A percentile compares a stretch with the other conserved stretches of the same genome.
phyloP scores from a whole-genome alignment of 2,888 invertebrate genomes.

The Ophion ellenae region DNA sequence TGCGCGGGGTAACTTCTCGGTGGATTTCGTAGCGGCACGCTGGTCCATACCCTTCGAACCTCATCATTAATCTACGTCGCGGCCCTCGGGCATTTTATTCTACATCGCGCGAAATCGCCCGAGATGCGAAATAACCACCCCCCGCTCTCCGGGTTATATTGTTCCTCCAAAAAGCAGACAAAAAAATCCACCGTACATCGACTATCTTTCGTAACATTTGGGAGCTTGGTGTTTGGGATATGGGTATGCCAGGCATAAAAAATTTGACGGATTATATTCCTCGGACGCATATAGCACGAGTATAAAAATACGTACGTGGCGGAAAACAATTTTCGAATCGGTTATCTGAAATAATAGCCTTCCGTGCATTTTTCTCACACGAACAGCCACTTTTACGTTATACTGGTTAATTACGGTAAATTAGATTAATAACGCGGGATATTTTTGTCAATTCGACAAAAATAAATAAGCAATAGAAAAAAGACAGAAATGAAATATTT shows the following conservation, averaged over 20 bases:
- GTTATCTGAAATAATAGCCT: neutral
- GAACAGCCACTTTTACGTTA: too few species aligned
- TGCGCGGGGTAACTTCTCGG: neutral
- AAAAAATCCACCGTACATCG: neutral
- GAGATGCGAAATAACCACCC: slow-evolving; percentile 15
- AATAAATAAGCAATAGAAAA: too few species aligned
- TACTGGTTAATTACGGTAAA: too few species aligned
- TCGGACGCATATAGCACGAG: too few species aligned
- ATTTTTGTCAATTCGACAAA: too few species aligned
- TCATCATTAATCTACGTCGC: slow-evolving; percentile 49
- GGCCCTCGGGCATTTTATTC: slow-evolving; percentile 27
- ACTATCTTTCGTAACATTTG: slow-evolving; percentile 2
- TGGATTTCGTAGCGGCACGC: slow-evolving; percentile 10
- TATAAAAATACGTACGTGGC: too few species aligned
- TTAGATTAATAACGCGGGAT: too few species aligned
- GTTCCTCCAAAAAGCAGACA: neutral
- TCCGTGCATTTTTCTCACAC: too few species aligned
- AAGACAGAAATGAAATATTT: too few species aligned
- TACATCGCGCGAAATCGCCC: slow-evolving; percentile 20
- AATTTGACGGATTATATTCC: too few species aligned
- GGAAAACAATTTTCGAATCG: neutral
- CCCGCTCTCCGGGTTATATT: slow-evolving; percentile 12
- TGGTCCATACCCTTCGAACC: slow-evolving; percentile 28
- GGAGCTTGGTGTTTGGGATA: neutral
- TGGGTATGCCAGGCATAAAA: neutral